These are phyloP conservation scores for Caenorhabditis briggsae DNA, from an alignment of 1,140 invertebrate genomes.

Conservation along the genomic window DNA sequence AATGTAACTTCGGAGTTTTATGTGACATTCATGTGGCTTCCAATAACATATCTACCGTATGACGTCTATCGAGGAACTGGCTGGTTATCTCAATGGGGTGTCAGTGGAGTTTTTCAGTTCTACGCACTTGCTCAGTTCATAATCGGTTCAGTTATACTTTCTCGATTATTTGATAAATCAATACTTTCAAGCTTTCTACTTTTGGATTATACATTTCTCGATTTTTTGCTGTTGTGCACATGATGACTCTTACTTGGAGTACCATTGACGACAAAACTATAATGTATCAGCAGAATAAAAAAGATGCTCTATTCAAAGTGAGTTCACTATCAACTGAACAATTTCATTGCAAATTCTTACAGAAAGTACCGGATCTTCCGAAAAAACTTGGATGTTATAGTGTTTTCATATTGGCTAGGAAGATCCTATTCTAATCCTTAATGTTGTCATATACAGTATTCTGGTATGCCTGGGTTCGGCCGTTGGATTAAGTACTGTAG, in stretches of 20 bases:
- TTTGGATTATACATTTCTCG: background rate
- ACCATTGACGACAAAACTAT: background rate
- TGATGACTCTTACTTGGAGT: background rate
- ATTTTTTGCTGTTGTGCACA: background rate
- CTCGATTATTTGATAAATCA: background rate
- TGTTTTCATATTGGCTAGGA: background rate
- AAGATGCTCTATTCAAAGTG: background rate
- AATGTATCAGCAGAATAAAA: background rate
- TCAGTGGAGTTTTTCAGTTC: constrained; percentile 2
- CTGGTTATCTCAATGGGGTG: background rate
- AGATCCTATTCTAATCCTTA: background rate
- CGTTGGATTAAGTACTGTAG: background rate
- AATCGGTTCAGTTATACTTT: background rate
- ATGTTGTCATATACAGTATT: background rate
- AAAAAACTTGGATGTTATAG: background rate
- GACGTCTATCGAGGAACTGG: background rate
- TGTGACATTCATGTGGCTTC: constrained; percentile 8
- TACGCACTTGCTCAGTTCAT: background rate
- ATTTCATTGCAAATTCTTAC: background rate
- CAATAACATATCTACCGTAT: background rate
- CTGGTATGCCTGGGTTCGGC: background rate
- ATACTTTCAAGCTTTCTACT: background rate
- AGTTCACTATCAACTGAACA: background rate
- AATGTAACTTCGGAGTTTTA: background rate
- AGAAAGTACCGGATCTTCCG: background rate